Evolutionary conservation across 2,888 invertebrate species (phyloP), one percentile per base, ranked within the genome.

Genomic region (Listrodromus nycthemerus): DNA sequence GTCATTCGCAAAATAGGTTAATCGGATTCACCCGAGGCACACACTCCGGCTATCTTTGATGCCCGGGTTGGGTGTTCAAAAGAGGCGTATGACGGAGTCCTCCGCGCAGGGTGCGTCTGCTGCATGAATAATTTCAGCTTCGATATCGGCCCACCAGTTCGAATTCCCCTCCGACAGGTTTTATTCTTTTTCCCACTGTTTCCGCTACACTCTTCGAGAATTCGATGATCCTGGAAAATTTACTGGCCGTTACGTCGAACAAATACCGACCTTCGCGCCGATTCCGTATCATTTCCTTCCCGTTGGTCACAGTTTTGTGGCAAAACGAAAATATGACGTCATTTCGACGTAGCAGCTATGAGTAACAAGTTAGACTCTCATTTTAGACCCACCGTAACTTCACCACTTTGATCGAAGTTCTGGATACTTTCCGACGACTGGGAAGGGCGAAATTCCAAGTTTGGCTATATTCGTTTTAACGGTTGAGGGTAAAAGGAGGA

Each of bases 1-100:
- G 77, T 86, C 85, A 82, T 85, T 84, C 86, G 84, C 85, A 87
- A 89, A 91, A 90, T 86, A 89, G 87, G 90, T 91, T 91, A 91
- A 91, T 91, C 90, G 89, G 87, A 90, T 90, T 90, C 89, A 81
- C 80, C 63, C 45, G 41, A 50, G 65, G 55, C 55, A 33, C 21
- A 30, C 41, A 58, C 65, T 71, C 21, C 27, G 19, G 65, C 63
- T 87, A 88, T 88, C 88, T 89, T 89, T 87, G 89, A 89, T 89
- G 86, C 74, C 88, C 75, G 85, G 85, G 85, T 71, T 63, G 37
- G 55, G 58, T 50, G 50, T 80, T 82, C 79, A 83, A 86, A 88
- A 88, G 87, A 88, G 83, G 81, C 84, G 79, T 82, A 85, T 78
- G 82, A 74, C 61, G 70, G 78, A 58, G 67, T 48, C 58, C 33